Conservation (phyloP, 2,113 vertebrate species). For the Otolemur garnettii region DNA sequence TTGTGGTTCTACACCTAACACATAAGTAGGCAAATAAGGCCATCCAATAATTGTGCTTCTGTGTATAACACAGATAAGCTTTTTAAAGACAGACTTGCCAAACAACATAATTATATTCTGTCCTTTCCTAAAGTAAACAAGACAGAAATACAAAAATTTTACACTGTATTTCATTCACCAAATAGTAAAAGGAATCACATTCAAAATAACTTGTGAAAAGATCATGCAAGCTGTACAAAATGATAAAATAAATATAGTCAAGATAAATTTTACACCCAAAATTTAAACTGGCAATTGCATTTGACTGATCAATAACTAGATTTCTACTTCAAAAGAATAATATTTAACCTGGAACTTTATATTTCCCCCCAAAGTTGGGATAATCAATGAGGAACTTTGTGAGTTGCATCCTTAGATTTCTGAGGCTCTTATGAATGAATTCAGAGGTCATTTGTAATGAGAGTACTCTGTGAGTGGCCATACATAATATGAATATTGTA, state of each 20-base stretch:
- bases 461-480: background rate
- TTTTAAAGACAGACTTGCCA: conserved; percentile 7
- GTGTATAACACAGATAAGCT: background rate
- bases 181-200: background rate
- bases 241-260: background rate
- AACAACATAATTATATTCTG: conserved; percentile 29
- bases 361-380: background rate
- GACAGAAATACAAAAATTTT: background rate
- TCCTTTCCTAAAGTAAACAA: background rate
- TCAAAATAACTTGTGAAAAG: conserved; percentile 41
- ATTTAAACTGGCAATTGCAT: background rate
- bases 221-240: background rate
- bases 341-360: background rate
- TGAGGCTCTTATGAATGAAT: conserved; percentile 47
- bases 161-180: background rate
- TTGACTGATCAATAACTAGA: background rate
- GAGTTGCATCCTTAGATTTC: background rate
- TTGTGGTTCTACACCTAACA: background rate
- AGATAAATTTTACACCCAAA: conserved; percentile 17
- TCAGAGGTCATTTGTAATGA: background rate
- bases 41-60: background rate
- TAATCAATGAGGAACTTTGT: background rate
- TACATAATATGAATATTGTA: conserved; percentile 8
- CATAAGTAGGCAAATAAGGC: background rate
- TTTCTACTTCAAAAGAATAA: background rate